Conservation (phyloP, 2,113 vertebrate genomes). For the Saguinus midas region DNA sequence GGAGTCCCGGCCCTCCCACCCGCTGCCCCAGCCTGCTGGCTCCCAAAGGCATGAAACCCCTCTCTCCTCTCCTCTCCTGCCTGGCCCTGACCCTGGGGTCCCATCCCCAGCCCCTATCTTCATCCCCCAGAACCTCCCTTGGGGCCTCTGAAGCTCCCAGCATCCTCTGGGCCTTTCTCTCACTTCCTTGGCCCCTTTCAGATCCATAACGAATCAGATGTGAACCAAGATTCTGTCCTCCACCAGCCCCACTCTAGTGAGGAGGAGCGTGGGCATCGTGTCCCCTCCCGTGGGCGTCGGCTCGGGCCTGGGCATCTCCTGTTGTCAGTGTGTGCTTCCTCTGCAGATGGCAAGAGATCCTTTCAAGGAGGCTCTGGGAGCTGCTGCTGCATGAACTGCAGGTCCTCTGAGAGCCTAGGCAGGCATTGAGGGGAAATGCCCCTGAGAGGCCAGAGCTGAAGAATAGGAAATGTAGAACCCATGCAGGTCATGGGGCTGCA, state of each 20-base stretch:
- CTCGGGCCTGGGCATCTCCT: not conserved
- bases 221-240: not conserved
- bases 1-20: not conserved
- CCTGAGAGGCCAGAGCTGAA: not conserved
- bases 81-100: too few species aligned
- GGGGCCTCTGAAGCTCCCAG: not conserved
- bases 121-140: too few species aligned
- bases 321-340: fast-evolving
- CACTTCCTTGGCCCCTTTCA: fast-evolving
- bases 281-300: too few species aligned
- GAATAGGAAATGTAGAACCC: too few species aligned
- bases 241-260: fast-evolving
- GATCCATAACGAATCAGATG: fast-evolving
- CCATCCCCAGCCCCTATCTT: not conserved
- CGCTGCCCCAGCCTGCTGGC: fast-evolving
- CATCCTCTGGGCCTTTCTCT: not conserved
- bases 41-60: not conserved
- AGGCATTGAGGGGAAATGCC: not conserved
- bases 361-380: not conserved
- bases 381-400: fast-evolving
- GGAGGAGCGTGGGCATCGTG: fast-evolving
- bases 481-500: not conserved
- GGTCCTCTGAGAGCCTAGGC: not conserved
- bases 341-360: fast-evolving
- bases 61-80: not conserved